A percentile compares a stretch with the other conserved stretches of the same genome.
These are phyloP conservation scores for Calliopsis andreniformis DNA, from an alignment of 1,140 invertebrate genomes.

Conservation along the genomic window DNA sequence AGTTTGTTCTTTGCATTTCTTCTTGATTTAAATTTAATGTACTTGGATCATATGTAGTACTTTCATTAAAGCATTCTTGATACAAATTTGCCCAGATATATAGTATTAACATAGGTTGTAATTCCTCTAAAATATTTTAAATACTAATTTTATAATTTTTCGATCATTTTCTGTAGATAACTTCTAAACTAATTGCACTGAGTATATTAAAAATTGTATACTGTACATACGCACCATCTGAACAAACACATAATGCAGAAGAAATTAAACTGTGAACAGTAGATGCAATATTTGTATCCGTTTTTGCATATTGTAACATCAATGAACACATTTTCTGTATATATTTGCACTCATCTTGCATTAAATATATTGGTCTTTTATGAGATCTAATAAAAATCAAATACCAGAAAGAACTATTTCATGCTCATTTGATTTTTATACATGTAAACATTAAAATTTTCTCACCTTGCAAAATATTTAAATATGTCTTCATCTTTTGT, in stretches of 20 bases:
- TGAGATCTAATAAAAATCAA: conserved; percentile 20
- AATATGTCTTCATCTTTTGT: conserved; percentile 52
- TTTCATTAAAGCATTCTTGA: conserved; percentile 29
- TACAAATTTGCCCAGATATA: conserved; percentile 40
- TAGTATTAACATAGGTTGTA: conserved; percentile 39
- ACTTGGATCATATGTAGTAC: not conserved
- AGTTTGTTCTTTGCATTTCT: conserved; percentile 30
- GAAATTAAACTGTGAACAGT: conserved; percentile 43
- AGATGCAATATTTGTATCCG: conserved; percentile 23
- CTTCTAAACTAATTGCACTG: not conserved
- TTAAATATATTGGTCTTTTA: conserved; percentile 13
- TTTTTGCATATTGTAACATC: conserved; percentile 25
- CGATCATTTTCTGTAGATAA: not conserved
- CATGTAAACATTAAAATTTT: not conserved
- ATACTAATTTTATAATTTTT: not conserved
- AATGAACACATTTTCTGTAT: conserved; percentile 46
- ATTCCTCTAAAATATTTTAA: conserved; percentile 48
- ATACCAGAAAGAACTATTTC: not conserved
- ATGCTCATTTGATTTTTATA: not conserved
- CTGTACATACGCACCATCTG: conserved; percentile 48
- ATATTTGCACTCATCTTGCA: conserved; percentile 35
- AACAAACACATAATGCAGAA: conserved; percentile 41
- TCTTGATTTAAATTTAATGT: conserved; percentile 1
- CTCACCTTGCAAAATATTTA: conserved; percentile 57
- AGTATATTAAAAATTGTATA: not conserved